Evolutionary conservation across 2,797 vertebrate genomes (phyloP).

Genomic region (Salmo trutta): DNA sequence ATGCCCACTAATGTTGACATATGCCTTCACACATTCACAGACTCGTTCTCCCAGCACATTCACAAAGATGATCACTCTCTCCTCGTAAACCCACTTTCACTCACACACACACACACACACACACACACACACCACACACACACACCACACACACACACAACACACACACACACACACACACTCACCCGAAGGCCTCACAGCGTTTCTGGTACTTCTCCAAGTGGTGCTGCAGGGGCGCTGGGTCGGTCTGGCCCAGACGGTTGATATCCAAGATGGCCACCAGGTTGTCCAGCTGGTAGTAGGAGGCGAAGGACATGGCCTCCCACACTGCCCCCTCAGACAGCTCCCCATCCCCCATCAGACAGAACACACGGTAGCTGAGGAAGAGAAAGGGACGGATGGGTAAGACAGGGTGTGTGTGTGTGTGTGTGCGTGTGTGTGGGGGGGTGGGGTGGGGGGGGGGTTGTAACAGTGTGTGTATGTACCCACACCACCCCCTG

Average conservation of each 20-base stretch:
- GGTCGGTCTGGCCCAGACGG: slow-evolving; percentile 92
- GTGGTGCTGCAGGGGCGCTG: slow-evolving; percentile 91
- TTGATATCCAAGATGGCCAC: slow-evolving; percentile 94
- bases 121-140: not conserved
- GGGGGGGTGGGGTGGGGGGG: too few relatives aligned
- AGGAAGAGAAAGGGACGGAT: slow-evolving; percentile 19
- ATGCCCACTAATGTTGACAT: not conserved
- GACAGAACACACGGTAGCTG: slow-evolving; percentile 90
- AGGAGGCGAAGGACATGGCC: slow-evolving; percentile 94
- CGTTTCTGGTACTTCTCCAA: slow-evolving; percentile 92
- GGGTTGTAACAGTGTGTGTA: too few relatives aligned
- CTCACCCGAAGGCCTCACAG: slow-evolving; percentile 92
- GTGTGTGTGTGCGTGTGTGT: not conserved
- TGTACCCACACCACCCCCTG: slow-evolving; percentile 23
- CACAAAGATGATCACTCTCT: not conserved
- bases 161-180: slow-evolving; percentile 1
- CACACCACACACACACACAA: not conserved
- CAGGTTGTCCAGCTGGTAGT: slow-evolving; percentile 94
- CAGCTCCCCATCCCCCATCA: slow-evolving; percentile 93
- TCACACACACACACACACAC: slow-evolving; percentile 7
- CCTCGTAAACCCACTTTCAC: not conserved
- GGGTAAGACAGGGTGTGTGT: not conserved
- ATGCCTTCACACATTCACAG: slow-evolving; percentile 8
- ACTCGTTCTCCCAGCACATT: not conserved
- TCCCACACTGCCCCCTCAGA: slow-evolving; percentile 97